Percentiles rank a stretch among this genome's conserved stretches.
These are phyloP conservation scores for Ligdia adustata DNA, from an alignment of 2,888 invertebrate genomes.

Conservation along the genomic window DNA sequence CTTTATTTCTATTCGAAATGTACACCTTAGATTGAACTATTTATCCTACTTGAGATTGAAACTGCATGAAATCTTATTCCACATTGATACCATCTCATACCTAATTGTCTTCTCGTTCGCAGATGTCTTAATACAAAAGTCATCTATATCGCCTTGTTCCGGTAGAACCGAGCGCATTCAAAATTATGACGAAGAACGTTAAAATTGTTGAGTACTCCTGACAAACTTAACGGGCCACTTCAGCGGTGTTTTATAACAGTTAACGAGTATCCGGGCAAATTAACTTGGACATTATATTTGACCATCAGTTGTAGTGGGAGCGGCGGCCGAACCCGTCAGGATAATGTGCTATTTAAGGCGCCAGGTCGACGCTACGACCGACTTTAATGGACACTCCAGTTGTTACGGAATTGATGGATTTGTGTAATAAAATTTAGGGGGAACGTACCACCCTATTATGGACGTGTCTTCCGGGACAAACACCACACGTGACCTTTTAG, in stretches of 20 bases:
- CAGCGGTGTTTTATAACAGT: constrained; percentile 48
- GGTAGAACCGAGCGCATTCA: too few species aligned
- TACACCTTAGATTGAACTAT: too few species aligned
- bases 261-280: constrained; percentile 44
- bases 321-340: constrained; percentile 59
- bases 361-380: constrained; percentile 51
- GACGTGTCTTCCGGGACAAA: constrained; percentile 2
- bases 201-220: too few species aligned
- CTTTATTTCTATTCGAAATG: too few species aligned
- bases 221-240: constrained; percentile 20
- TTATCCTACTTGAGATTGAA: too few species aligned
- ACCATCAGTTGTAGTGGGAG: constrained; percentile 63
- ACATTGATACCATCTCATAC: too few species aligned
- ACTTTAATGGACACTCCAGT: constrained; percentile 25
- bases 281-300: constrained; percentile 58
- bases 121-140: too few species aligned
- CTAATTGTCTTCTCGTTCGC: too few species aligned
- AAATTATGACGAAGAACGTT: too few species aligned
- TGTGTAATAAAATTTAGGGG: constrained; percentile 18
- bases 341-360: constrained; percentile 49
- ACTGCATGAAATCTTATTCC: too few species aligned
- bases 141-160: too few species aligned
- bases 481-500: constrained; percentile 3
- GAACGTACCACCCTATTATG: constrained; percentile 3
- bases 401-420: constrained; percentile 28